Base-by-base conservation (phyloP, 1,140 invertebrate species). In the Zaprionus ghesquierei region DNA sequence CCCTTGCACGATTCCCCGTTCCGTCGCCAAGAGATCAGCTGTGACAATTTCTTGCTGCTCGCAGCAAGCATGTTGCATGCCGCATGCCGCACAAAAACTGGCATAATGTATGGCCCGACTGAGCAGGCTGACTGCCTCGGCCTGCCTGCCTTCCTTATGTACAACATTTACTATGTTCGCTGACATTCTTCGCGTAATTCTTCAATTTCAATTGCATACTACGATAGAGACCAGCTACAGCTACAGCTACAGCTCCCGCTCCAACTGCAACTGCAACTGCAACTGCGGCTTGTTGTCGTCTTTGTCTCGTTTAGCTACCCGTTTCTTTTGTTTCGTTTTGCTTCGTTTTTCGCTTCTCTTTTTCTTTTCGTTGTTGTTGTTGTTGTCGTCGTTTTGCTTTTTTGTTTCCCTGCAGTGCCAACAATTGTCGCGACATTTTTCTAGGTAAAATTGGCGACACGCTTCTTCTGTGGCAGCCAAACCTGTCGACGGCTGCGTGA, bases 401-500 rank as follows among this genome's bases (percentile, higher is more conserved):
- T 41, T 15, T 41, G 5, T 41, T 15, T 15, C 35, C 35, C n/a
- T 41, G 35, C 35, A 41, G 35, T 62, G 60, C 65, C 38, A 74
- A 84, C 76, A 89, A 89, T 87, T 89, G 84, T 89, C 84, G 84
- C 84, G 84, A 89, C 84, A 89, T 91, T 90, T 91, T 91, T 91
- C 90, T 91, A 91, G 86, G 90, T 91, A 91, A 91, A 87, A 91
- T 91, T 91, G 90, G 90, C 90, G 90, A 91, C 90, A 91, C 90
- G 90, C 90, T 91, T 91, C 89, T 91, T 77, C 80, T 86, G n/a
- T 72, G 77, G 81, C 82, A 80, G 74, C 65, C 82, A 89, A 89
- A 78, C 84, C 81, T 75, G 80, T 65, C 64, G 61, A 51, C 63
- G 53, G 60, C 73, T 86, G 82, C 77, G 81, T 86, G 78, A 86